Evolutionary conservation across 2,888 invertebrate genomes (phyloP).

Genomic region (Rhagophthalmus giganteus): DNA sequence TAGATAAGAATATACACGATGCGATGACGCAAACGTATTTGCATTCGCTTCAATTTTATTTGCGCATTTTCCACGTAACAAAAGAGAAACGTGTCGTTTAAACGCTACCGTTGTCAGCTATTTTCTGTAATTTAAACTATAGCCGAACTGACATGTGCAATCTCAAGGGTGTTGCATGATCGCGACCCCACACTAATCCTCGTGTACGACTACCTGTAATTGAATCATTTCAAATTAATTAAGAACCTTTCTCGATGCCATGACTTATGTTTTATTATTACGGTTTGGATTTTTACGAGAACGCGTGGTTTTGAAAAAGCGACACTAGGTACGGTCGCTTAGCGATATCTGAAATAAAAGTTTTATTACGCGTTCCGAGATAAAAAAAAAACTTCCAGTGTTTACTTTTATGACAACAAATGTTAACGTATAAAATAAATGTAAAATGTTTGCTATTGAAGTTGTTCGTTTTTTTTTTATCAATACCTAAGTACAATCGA

Average conservation of each 20-base stretch:
- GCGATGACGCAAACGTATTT: conserved; percentile 13
- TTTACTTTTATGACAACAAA: too few relatives aligned
- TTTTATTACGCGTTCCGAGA: background rate
- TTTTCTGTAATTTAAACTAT: conserved; percentile 20
- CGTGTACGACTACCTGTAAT: conserved; percentile 17
- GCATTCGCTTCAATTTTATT: conserved; percentile 10
- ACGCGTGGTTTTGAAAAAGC: background rate
- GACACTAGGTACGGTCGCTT: background rate
- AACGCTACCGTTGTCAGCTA: background rate
- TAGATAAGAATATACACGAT: conserved; percentile 11
- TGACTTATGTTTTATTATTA: conserved; percentile 11
- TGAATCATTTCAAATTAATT: conserved; percentile 26
- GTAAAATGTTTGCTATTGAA: too few relatives aligned
- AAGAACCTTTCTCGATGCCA: conserved; percentile 5
- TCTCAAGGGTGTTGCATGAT: conserved; percentile 25
- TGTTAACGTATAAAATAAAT: too few relatives aligned
- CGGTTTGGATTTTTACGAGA: background rate
- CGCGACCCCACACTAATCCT: conserved; percentile 8
- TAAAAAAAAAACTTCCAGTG: background rate
- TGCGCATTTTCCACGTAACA: conserved; percentile 4
- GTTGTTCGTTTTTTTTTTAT: too few relatives aligned
- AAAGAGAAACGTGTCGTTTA: conserved; percentile 1
- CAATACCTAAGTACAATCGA: too few relatives aligned
- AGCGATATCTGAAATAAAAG: background rate
- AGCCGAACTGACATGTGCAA: conserved; percentile 15